These are phyloP conservation scores for Scytalopus superciliaris DNA, from an alignment of 2,113 vertebrate genomes.

Conservation along the genomic window DNA sequence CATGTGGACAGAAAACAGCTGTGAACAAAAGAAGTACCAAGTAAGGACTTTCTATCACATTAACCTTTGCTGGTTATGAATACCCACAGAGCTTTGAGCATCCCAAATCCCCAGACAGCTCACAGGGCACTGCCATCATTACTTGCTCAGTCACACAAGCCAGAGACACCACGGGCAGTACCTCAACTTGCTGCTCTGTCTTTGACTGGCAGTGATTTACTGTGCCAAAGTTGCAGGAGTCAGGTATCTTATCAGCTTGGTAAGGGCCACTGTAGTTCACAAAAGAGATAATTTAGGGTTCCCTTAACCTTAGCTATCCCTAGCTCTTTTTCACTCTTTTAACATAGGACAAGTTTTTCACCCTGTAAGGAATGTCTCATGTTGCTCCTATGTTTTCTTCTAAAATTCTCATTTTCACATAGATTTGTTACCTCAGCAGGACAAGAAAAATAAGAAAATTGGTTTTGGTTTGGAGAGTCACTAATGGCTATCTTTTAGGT, in stretches of 20 bases:
- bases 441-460: background rate
- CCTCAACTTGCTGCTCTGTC: background rate
- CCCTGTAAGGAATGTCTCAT: background rate
- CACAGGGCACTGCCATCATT: background rate
- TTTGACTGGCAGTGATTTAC: background rate
- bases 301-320: background rate
- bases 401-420: background rate
- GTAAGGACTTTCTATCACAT: background rate
- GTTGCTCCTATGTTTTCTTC: background rate
- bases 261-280: background rate
- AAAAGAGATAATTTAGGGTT: background rate
- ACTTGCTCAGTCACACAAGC: background rate
- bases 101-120: background rate
- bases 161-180: background rate
- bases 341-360: background rate
- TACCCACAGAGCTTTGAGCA: background rate
- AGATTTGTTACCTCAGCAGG: background rate
- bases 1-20: background rate
- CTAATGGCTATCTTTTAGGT: background rate
- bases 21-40: background rate
- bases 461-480: background rate
- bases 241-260: background rate
- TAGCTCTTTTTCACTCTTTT: background rate
- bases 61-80: background rate
- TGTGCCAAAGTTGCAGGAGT: background rate